Base-by-base conservation (phyloP, 1,140 invertebrate species). In the Nylanderia fulva region DNA sequence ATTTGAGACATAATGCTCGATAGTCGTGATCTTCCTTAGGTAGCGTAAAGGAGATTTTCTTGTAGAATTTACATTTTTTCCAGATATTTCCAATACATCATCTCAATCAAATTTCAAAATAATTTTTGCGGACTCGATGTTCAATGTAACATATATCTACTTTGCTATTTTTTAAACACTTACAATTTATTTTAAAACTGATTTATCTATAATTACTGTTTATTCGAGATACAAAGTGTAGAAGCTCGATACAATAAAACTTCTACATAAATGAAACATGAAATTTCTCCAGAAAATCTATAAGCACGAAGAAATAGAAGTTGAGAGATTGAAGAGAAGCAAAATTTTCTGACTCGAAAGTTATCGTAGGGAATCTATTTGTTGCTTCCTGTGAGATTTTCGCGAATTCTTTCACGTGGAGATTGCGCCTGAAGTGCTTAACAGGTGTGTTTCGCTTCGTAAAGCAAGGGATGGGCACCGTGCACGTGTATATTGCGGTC, bases 401-500 rank as follows among this genome's bases (percentile, higher is more conserved):
- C 18, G 33, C 72, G 56, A 77, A 77, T 63, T 82, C 64, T 56
- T 63, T 11, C 33, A 24, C 33, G 56, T 61, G 27, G 15, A 79
- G 69, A 75, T 87, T 80, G 24, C 42, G 39, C 27, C 21, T 39
- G 39, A 29, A 54, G 54, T 56, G 52, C 85, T 88, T 85, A 88
- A 74, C 87, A 88, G 84, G 45, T 88, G 56, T 69, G 87, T 69
- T 61, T 75, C 75, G 83, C 66, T 84, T 80, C 82, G 83, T 63
- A 75, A 69, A 85, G 83, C 75, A 85, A 88, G 86, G 86, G 83
- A 84, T 85, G 69, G 86, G 87, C 86, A 15, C 1, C 39, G 69
- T 85, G 64, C 86, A 86, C 84, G 56, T 52, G 79, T 69, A 88
- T 86, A 88, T 88, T 86, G 76, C 68, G 72, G 79, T 86, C 66